Conservation (phyloP, 2,888 invertebrate species). For the Frankliniella fusca region DNA sequence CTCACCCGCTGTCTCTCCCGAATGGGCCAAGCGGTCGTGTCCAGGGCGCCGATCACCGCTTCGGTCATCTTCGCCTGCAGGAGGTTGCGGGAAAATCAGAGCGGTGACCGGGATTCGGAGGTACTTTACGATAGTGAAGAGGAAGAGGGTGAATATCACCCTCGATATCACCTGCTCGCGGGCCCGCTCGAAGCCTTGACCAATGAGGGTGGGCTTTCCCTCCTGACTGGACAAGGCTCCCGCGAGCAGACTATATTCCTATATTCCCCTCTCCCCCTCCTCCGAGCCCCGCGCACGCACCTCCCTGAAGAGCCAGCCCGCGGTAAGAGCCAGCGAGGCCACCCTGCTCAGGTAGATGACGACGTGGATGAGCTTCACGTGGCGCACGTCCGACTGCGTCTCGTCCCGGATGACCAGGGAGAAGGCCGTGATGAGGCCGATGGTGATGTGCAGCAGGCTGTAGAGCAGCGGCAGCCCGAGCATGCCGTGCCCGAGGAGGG, state of each 20-base stretch:
- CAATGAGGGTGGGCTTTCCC: too few relatives aligned
- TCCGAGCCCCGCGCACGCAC: too few relatives aligned
- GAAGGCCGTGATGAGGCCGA: background rate
- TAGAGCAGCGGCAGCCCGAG: constrained; percentile 9
- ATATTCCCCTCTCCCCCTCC: too few relatives aligned
- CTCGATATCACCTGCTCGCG: too few relatives aligned
- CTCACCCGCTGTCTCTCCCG: background rate
- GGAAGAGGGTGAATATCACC: too few relatives aligned
- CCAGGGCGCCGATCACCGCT: background rate
- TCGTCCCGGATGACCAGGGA: background rate
- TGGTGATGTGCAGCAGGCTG: constrained; percentile 10
- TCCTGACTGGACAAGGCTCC: too few relatives aligned
- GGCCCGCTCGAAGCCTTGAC: too few relatives aligned
- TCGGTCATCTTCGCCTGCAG: background rate
- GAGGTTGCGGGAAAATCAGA: too few relatives aligned
- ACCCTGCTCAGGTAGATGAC: background rate
- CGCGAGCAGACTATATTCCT: too few relatives aligned
- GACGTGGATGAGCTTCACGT: background rate
- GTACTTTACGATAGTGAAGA: too few relatives aligned
- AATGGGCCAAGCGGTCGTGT: background rate
- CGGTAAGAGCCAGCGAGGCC: background rate
- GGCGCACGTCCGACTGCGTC: background rate
- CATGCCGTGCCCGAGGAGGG: constrained; percentile 7
- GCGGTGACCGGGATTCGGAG: too few relatives aligned
- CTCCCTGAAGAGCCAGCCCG: constrained; percentile 14